Conservation (phyloP, 2,888 invertebrate species). For the Cantharis flavilabris region DNA sequence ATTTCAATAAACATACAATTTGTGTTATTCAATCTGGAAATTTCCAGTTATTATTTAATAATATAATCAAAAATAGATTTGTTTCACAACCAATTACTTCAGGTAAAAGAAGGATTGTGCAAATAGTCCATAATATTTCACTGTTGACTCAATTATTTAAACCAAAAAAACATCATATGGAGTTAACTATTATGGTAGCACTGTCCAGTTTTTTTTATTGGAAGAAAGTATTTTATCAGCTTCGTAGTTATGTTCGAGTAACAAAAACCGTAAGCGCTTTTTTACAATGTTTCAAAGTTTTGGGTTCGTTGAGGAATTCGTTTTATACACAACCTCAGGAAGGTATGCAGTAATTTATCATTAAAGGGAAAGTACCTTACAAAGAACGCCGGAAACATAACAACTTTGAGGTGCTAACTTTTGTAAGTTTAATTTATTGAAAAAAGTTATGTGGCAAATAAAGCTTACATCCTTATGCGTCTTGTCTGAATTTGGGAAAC, state of each 20-base stretch:
- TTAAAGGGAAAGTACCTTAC: constrained; percentile 17
- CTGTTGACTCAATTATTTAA: neutral
- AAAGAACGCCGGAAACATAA: constrained; percentile 26
- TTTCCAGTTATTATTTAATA: neutral
- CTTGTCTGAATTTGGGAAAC: constrained; percentile 12
- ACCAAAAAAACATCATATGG: neutral
- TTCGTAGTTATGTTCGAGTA: neutral
- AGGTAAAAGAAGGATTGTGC: neutral
- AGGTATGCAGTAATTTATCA: constrained; percentile 35
- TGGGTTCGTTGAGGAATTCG: constrained; percentile 30
- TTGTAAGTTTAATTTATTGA: constrained; percentile 25
- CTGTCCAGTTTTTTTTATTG: neutral
- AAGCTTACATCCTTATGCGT: constrained; percentile 15
- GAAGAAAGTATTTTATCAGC: constrained; percentile 1
- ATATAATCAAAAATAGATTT: neutral
- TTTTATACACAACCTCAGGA: constrained; percentile 30
- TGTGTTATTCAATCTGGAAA: neutral
- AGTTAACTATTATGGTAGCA: neutral
- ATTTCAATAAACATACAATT: constrained; percentile 2
- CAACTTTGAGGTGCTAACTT: constrained; percentile 27
- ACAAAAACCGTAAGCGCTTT: constrained; percentile 8
- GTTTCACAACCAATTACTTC: neutral
- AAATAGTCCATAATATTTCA: neutral
- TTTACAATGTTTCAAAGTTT: constrained; percentile 7
- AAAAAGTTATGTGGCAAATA: constrained; percentile 15